Evolutionary conservation across 2,797 vertebrate genomes (phyloP), one percentile per base, ranked within the genome.

Genomic region (Buceros bicornis): DNA sequence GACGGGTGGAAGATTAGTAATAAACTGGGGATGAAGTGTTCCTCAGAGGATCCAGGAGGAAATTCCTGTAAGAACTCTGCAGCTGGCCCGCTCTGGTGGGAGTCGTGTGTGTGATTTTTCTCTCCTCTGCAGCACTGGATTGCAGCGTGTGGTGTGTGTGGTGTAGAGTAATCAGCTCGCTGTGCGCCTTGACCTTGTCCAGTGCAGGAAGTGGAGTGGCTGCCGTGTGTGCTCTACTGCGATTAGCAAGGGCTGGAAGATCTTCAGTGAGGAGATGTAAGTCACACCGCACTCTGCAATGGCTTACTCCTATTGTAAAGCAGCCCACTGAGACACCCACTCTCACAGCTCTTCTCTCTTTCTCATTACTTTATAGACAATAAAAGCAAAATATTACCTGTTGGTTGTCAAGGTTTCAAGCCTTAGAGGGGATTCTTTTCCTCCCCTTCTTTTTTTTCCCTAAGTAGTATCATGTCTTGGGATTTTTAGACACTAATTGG

Each of bases 371-470:
- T 88, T 65, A 25, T 79, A 96, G 92, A 76, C 82, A 95, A 92
- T 93, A 86, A 94, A 94, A 94, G 94, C 87, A 92, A 94, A 94
- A 92, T 91, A 83, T 90, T 95, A 90, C 89, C 85, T 90, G 76
- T 79, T 95, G 87, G 92, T 93, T 95, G 96, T 95, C 95, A 96
- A 92, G 91, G 82, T 91, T 93, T 93, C 78, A 57, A 92, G 83
- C 78, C 89, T 94, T 65, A 78, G 40, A 90, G 79, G 91, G 40
- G 61, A 69, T 43, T 94, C 69, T 43, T 28, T 2, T 16, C 35
- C 31, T 5, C 5, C 11, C n/a, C 16, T 2, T 6, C 1, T 24
- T 33, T 53, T 40, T 66, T 51, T 60, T 43, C 43, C 50, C 56
- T 48, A 62, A 53, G 86, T 67, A 78, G 7, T 54, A 35, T 73